Base-by-base conservation (phyloP, 2,797 vertebrate species). In the Chiroxiphia lanceolata region DNA sequence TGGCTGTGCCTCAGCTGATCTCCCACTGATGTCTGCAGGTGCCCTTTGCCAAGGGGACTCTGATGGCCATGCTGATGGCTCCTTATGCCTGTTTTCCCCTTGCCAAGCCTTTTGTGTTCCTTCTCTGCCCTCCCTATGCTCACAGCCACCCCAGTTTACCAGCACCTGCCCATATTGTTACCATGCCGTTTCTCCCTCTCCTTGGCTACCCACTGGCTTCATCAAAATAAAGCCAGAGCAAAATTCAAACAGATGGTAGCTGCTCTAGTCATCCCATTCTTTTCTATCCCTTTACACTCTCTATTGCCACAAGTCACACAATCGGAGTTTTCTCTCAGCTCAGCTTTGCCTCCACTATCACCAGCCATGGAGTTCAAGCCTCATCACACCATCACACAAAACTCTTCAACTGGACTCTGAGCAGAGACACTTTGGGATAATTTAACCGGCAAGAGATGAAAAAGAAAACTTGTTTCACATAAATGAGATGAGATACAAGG, bases 41-140 rank as follows among this genome's bases (percentile, higher is more conserved):
- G 72, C 87, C 91, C 89, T 88, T 69, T 93, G 95, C 94, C 95
- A 96, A 96, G 85, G 63, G 63, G 82, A 83, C 61, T 34, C 27
- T 59, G 65, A 25, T 34, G 85, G 91, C 84, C 75, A 63, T 2
- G 0, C 21, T 40, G 63, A 45, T 65, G 13, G 23, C 59, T 90
- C 95, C 95, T 60, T 50, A 67, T 79, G 95, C 70, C 83, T 8
- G 4, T 10, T 13, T 34, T 38, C 22, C 42, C 59, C 48, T 67
- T 67, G 87, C 87, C 89, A 95, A 88, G 56, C 44, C 44, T 78
- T 22, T 23, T 18, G 26, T 36, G 10, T 1, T 51, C 44, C 42
- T 54, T 47, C 40, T 18, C 69, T 61, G 72, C 76, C 64, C 83
- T 82, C 27, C 1, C 69, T 29, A 56, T 16, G 61, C 61, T 60